Evolutionary conservation across 2,113 vertebrate species (phyloP).

Genomic region (Zosterops japonicus): DNA sequence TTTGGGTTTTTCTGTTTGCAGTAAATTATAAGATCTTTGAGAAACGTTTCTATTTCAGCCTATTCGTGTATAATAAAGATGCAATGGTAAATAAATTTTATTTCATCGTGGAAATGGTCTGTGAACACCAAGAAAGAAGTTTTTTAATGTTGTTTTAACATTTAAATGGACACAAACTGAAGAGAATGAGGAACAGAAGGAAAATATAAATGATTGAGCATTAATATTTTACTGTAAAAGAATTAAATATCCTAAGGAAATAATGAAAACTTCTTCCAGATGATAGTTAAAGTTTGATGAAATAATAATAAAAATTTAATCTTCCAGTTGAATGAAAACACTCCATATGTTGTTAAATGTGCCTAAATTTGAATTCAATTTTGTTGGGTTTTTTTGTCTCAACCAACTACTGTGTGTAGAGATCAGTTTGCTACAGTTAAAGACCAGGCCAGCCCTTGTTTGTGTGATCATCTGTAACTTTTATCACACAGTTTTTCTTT

Average conservation of each 20-base stretch:
- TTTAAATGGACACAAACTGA: slow-evolving; percentile 31
- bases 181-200: slow-evolving; percentile 27
- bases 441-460: not conserved
- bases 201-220: slow-evolving; percentile 40
- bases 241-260: slow-evolving; percentile 67
- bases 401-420: not conserved
- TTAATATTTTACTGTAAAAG: slow-evolving; percentile 67
- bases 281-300: slow-evolving; percentile 69
- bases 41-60: not conserved
- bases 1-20: not conserved
- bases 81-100: not conserved
- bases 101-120: not conserved
- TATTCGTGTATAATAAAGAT: not conserved
- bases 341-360: slow-evolving; percentile 40
- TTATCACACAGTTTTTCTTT: not conserved
- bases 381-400: not conserved
- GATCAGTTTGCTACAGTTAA: not conserved
- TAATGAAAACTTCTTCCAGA: slow-evolving; percentile 58
- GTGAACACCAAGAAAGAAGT: not conserved
- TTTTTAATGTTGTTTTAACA: slow-evolving; percentile 26
- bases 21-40: not conserved
- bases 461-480: not conserved
- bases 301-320: slow-evolving; percentile 69
- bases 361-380: slow-evolving; percentile 14
- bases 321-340: slow-evolving; percentile 34